Evolutionary conservation across 2,113 vertebrate genomes (phyloP).

Genomic region (Chelonoidis abingdonii): DNA sequence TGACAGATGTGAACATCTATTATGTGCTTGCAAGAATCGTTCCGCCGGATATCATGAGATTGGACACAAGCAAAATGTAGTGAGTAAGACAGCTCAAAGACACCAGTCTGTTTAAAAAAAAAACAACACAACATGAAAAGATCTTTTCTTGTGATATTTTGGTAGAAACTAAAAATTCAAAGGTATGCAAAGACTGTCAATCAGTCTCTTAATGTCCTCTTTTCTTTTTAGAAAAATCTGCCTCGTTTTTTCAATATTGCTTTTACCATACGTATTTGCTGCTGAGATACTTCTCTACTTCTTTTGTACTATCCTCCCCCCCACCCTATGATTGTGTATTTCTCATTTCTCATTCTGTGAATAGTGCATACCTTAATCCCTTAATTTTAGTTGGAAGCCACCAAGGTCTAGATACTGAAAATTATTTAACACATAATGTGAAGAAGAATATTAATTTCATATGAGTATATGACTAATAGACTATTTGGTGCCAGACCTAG

Average conservation of each 20-base stretch:
- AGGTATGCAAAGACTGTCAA: neutral
- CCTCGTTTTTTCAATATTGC: neutral
- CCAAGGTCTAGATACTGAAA: neutral
- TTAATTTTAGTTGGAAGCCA: neutral
- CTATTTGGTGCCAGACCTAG: neutral
- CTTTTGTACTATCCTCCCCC: neutral
- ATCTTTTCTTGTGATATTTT: neutral
- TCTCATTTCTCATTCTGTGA: neutral
- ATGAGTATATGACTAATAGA: neutral
- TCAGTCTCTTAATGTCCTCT: neutral
- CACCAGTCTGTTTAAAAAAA: neutral
- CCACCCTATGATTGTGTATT: neutral
- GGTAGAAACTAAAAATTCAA: neutral
- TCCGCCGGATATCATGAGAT: neutral
- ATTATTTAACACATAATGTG: neutral
- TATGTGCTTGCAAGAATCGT: neutral
- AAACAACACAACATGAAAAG: neutral
- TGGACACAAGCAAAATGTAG: neutral
- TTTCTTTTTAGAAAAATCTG: neutral
- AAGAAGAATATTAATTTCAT: neutral
- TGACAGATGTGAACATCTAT: neutral
- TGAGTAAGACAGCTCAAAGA: neutral
- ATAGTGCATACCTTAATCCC: neutral
- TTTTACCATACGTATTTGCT: neutral
- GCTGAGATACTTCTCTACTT: neutral